Base-by-base conservation (phyloP, 2,113 vertebrate species). In the Synchiropus splendidus region DNA sequence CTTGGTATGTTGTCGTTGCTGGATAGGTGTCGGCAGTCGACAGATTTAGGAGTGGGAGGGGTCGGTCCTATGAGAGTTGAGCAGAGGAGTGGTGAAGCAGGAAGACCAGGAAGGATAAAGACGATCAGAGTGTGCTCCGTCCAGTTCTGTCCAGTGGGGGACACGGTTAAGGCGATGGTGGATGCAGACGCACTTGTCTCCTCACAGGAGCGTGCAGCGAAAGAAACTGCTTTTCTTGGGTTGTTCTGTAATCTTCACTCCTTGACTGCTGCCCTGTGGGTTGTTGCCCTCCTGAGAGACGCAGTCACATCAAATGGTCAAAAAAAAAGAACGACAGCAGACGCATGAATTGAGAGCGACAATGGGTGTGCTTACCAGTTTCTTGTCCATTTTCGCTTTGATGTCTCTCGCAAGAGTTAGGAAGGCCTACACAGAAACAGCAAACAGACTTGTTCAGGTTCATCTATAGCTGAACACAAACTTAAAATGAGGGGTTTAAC, bases 321-420 rank as follows among this genome's bases (percentile, higher is more conserved):
- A 27, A 8, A 27, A 4, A 27, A 4, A 5, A 5, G 16, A 13
- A 42, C 9, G 4, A 6, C 31, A n/a, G n/a, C n/a, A 32, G n/a
- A 15, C 0, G 43, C 12, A 21, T 18, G 36, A 13, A 56, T n/a
- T n/a, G n/a, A n/a, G n/a, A n/a, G n/a, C 30, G 16, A 2, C 44
- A 5, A 3, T 45, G 16, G 10, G 8, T 4, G 18, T 18, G 14
- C 92, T 89, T 75, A 98, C 95, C 92, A 98, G 81, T 71, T 98
- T 99, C 77, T 90, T 97, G 85, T 99, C 95, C 91, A 99, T 99
- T 83, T 99, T 98, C 57, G 90, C 86, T 87, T 99, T 99, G 79
- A 99, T 99, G 70, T 99, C 95, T 85, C 93, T 91, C 57, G 95
- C 93, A 0, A 99, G 92, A 16, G 91, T 92, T 75, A 97, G 86